These are phyloP conservation scores for Lophura swinhoii DNA, from an alignment of 2,797 vertebrate species.

Conservation along the genomic window DNA sequence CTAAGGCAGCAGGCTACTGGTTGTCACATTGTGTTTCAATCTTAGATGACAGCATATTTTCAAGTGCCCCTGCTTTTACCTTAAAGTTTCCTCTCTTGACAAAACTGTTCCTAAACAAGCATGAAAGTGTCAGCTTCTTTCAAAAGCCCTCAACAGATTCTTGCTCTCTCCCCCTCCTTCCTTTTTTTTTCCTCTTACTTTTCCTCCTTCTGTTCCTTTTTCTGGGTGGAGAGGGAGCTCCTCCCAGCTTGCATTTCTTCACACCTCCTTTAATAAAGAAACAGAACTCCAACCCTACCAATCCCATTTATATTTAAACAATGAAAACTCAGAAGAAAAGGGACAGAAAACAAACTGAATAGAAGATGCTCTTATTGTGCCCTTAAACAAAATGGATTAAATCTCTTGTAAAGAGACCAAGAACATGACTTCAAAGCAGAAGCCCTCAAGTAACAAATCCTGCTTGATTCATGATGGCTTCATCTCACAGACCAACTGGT, in stretches of 20 bases:
- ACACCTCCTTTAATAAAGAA: conserved; percentile 11
- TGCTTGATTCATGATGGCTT: background rate
- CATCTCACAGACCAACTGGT: background rate
- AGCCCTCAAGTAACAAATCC: background rate
- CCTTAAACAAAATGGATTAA: background rate
- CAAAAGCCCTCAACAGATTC: background rate
- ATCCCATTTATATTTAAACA: conserved; percentile 2
- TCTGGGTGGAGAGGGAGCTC: rapidly evolving
- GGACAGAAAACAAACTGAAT: background rate
- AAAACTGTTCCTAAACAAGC: conserved; percentile 55
- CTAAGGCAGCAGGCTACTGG: conserved; percentile 58
- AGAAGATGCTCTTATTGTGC: background rate
- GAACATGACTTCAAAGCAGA: background rate
- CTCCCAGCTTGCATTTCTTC: background rate
- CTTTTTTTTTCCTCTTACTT: background rate
- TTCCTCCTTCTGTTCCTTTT: background rate
- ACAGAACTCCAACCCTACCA: background rate
- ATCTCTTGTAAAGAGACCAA: background rate
- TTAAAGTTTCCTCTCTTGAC: conserved; percentile 52
- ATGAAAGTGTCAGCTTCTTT: conserved; percentile 20
- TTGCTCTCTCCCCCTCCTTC: background rate
- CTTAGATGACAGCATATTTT: conserved; percentile 69
- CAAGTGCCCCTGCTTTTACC: conserved; percentile 60
- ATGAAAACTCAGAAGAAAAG: background rate
- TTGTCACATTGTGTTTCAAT: conserved; percentile 69